These are phyloP conservation scores for Enteromius trimaculatus DNA, from an alignment of 2,797 vertebrate species.

Conservation along the genomic window DNA sequence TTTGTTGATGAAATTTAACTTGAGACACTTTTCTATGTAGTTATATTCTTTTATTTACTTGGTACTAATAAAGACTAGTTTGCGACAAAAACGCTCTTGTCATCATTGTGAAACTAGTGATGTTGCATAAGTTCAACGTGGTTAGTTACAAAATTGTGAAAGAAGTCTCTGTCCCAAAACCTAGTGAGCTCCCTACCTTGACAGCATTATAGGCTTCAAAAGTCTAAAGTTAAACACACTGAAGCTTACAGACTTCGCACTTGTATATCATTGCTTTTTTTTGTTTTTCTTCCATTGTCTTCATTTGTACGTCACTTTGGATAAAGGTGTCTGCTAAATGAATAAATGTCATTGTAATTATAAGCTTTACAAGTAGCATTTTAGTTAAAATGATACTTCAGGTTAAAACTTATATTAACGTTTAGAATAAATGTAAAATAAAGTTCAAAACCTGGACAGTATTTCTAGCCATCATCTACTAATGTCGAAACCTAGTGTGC, in stretches of 20 bases:
- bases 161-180: neutral
- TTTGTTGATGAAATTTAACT: neutral
- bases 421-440: neutral
- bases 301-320: no score
- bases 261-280: no score
- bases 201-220: neutral
- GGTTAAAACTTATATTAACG: neutral
- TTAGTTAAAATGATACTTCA: neutral
- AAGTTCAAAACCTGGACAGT: neutral
- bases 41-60: neutral
- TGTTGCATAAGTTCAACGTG: slow-evolving; percentile 50
- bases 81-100: neutral
- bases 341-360: neutral
- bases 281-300: no score
- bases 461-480: neutral
- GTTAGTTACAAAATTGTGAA: slow-evolving; percentile 48
- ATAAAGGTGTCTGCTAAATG: no score
- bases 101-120: neutral
- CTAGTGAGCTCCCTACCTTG: neutral
- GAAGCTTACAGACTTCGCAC: neutral
- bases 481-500: neutral
- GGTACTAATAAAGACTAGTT: neutral
- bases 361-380: neutral
- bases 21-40: neutral
- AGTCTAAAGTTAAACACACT: neutral